These are phyloP conservation scores for Penaeus indicus DNA, from an alignment of 1,140 invertebrate genomes.

Conservation along the genomic window DNA sequence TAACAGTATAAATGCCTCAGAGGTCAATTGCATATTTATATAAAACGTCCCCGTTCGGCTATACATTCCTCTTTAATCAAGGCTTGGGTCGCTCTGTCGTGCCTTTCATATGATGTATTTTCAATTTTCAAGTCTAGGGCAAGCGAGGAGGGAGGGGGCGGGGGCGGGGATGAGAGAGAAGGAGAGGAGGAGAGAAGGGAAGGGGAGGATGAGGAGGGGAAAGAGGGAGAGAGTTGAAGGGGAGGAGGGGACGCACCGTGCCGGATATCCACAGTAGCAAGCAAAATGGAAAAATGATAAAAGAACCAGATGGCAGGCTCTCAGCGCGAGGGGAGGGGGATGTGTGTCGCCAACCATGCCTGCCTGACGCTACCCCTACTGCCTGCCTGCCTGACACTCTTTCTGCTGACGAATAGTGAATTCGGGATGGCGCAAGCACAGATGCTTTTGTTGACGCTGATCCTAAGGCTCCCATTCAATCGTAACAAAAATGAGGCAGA, in stretches of 20 bases:
- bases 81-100: conserved; percentile 38
- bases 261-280: conserved; percentile 60
- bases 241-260: no score
- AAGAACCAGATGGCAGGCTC: conserved; percentile 61
- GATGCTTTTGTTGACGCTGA: no score
- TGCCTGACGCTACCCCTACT: conserved; percentile 51
- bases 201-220: no score
- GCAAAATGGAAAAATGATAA: conserved; percentile 64
- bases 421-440: no score
- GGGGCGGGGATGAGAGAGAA: no score
- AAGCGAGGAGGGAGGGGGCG: conserved; percentile 31
- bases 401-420: no score
- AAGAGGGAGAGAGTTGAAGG: no score
- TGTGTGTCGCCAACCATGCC: conserved; percentile 29
- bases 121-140: conserved; percentile 61
- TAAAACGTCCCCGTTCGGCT: conserved; percentile 52
- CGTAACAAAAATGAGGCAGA: no score
- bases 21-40: conserved; percentile 64
- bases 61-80: conserved; percentile 64
- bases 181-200: no score
- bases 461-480: no score
- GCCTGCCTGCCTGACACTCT: conserved; percentile 44
- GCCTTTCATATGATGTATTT: conserved; percentile 62
- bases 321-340: conserved; percentile 36
- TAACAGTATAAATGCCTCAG: conserved; percentile 53